Evolutionary conservation across 1,140 invertebrate species (phyloP), one percentile per base, ranked within the genome.

Genomic region (Bombus pyrosoma): DNA sequence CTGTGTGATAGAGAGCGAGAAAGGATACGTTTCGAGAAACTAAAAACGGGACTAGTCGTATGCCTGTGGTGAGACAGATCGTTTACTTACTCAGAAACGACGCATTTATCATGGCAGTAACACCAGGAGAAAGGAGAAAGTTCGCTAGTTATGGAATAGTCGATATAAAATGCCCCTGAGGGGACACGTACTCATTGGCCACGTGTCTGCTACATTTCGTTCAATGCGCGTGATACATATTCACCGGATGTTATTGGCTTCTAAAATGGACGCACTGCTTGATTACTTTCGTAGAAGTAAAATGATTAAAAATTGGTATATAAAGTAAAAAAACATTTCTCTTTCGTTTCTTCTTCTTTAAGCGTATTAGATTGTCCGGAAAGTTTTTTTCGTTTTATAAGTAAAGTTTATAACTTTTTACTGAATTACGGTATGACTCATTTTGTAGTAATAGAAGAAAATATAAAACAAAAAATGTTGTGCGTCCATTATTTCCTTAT

Each of bases 61-160:
- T 3, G 22, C 0, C 10, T 71, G 37, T 37, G 34, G 3, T 1
- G 59, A 69, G 34, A 69, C 22, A 25, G 68, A 69, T n/a, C 34
- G 37, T 37, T 28, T 13, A 39, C 22, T 72, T 32, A 41, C 13
- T n/a, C 0, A 32, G 41, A 73, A 73, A 9, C 22, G 10, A 22
- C 1, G 8, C 41, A 32, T 32, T 43, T 15, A 53, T 53, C 47
- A 15, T 18, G 41, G 22, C 2, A 15, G 13, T 77, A n/a, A 53
- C 8, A 59, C 15, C 18, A 41, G 5, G 75, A 77, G 75, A 77
- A 77, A 77, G 59, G 75, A 77, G 57, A 77, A 77, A 77, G 75
- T 77, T 57, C 37, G 34, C 57, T n/a, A 62, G 34, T 77, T 64
- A 77, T 18, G 39, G 59, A 41, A 77, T 62, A 32, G 37, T 77